Evolutionary conservation across 1,140 invertebrate species (phyloP), one percentile per base, ranked within the genome.

Genomic region (Ceratina japonica): DNA sequence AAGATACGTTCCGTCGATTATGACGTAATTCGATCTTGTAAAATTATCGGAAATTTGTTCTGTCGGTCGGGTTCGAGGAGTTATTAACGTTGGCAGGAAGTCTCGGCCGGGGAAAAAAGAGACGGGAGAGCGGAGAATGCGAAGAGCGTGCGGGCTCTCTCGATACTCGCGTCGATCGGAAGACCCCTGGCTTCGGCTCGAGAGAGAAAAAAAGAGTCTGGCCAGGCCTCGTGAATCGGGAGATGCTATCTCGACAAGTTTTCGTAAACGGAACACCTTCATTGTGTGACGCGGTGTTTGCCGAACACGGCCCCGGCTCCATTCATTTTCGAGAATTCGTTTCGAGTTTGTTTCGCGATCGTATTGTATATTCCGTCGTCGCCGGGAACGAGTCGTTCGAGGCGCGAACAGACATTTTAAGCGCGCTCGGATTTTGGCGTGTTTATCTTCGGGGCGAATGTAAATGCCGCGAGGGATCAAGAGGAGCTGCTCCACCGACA

Each of bases 221-320:
- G 12, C 52, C 58, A 12, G 20, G 0, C 3, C 20, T 31, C 49
- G 16, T 31, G 59, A 51, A 73, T 62, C 44, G 66, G 66, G 8
- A 71, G 75, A 77, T 77, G 12, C 27, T 62, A 71, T 77, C 75
- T 52, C 27, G 75, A 77, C 75, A 71, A 77, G 56, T 69, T 52
- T 52, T 71, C 66, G 64, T 71, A 52, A 71, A 79, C 59, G 63
- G 18, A 82, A 79, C 70, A 56, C 72, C 65, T 77, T 51, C 59
- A 71, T 62, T 31, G 27, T 27, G 75, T 20, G 27, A 44, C 54
- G 18, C 20, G 63, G 18, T 44, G 0, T 27, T 12, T 27, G 64
- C 52, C 18, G 52, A 13, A 54, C 52, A 13, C 54, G 22, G 44
- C 51, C 13, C 31, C 20, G 27, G 15, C 64, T 52, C 44, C 44